phyloP scores from a whole-genome alignment of 2,888 invertebrate species.

The Diplazon laetatorius region DNA sequence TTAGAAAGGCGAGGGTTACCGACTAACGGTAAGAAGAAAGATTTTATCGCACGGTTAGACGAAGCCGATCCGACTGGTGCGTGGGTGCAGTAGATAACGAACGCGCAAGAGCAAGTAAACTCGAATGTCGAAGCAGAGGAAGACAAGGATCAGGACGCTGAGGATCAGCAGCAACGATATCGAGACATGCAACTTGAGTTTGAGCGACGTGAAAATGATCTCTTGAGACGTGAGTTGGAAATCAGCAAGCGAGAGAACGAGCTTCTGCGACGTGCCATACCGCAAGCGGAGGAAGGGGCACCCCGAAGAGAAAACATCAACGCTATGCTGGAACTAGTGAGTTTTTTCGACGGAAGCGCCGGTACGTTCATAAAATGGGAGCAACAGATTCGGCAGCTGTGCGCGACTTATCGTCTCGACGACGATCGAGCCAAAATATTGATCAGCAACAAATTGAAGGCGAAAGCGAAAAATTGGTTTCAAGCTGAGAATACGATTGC shows the following conservation, averaged over 20 bases:
- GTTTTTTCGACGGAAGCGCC: conserved; percentile 49
- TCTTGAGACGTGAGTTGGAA: conserved; percentile 50
- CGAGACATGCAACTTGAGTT: conserved; percentile 24
- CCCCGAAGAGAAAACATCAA: conserved; percentile 41
- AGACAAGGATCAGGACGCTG: neutral
- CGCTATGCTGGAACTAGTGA: conserved; percentile 41
- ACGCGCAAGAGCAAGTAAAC: neutral
- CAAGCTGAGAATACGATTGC: conserved; percentile 37
- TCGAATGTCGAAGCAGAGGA: neutral
- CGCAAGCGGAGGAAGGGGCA: neutral
- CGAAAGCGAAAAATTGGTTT: conserved; percentile 56
- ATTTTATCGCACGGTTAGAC: conserved; percentile 25
- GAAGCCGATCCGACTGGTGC: conserved; percentile 27
- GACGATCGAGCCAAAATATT: conserved; percentile 44
- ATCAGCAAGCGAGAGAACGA: conserved; percentile 40
- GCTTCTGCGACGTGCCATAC: neutral
- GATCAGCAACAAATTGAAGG: conserved; percentile 49
- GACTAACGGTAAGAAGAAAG: conserved; percentile 29
- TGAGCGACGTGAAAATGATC: conserved; percentile 36
- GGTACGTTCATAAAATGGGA: conserved; percentile 51
- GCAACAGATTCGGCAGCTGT: conserved; percentile 44
- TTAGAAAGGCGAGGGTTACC: conserved; percentile 36
- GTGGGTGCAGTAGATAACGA: conserved; percentile 2
- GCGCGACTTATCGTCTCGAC: conserved; percentile 40
- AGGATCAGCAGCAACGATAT: conserved; percentile 2